Percentiles rank a stretch among this genome's conserved stretches.
Evolutionary conservation across 2,888 invertebrate species (phyloP).

Genomic region (Diarsia brunnea): DNA sequence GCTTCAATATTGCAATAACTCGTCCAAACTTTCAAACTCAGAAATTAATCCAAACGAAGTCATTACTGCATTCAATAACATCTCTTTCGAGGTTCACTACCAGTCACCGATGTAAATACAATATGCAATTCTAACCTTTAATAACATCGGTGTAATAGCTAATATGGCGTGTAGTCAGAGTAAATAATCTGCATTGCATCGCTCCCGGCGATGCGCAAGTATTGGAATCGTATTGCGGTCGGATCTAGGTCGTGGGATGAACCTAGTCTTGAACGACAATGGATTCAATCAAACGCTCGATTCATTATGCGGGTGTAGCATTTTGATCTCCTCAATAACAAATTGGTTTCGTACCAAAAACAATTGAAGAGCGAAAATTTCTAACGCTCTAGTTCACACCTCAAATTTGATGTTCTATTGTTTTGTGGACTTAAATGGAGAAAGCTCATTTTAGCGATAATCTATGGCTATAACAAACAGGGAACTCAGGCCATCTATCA

Average conservation of each 20-base stretch:
- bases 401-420: conserved; percentile 49
- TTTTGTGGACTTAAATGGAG: conserved; percentile 44
- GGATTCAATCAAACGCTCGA: conserved; percentile 79
- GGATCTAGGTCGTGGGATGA: conserved; percentile 82
- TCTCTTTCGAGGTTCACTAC: conserved; percentile 55
- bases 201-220: conserved; percentile 76
- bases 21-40: conserved; percentile 43
- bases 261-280: conserved; percentile 78
- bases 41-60: conserved; percentile 53
- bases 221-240: conserved; percentile 80
- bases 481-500: conserved; percentile 44
- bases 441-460: conserved; percentile 49
- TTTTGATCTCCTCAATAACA: conserved; percentile 67
- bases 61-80: conserved; percentile 71
- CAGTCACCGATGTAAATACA: conserved; percentile 35
- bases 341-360: conserved; percentile 60
- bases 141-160: conserved; percentile 64
- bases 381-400: conserved; percentile 59
- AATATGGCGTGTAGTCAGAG: conserved; percentile 67
- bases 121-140: conserved; percentile 69
- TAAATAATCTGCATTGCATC: conserved; percentile 79
- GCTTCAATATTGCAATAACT: conserved; percentile 40
- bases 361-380: conserved; percentile 50
- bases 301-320: conserved; percentile 78
- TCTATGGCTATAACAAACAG: conserved; percentile 48